Evolutionary conservation across 2,113 vertebrate genomes (phyloP), one percentile per base, ranked within the genome.

Genomic region (Jacana jacana): DNA sequence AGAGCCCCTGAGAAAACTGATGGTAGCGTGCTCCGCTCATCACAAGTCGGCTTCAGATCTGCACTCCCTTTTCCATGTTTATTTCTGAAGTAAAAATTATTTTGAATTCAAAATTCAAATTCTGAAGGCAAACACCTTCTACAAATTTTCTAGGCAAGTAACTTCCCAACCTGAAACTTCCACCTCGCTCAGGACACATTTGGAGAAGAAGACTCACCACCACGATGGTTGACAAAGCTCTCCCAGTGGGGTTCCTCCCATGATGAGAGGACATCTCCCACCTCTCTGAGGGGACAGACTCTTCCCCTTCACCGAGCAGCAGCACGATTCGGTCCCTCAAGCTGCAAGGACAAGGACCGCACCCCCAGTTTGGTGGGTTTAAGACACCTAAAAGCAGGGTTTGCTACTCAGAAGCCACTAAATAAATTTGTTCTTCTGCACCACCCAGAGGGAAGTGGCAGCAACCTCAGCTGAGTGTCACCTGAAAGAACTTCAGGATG

Each of bases 401-500:
- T 86, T 81, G 16, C 75, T 81, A 42, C 40, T 55, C n/a, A 63
- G 68, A 88, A 86, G 72, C 30, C 55, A 6, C 60, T 17, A 46
- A 54, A 64, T 55, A 92, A 75, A 81, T 31, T 6, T 46, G 17
- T 16, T 7, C 61, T 73, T 15, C 49, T 52, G 39, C 39, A 31
- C 17, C 77, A 77, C 28, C 49, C 51, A 58, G 37, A 81, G 69
- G 60, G 68, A 88, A 91, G 61, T 1, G 6, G 86, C 55, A 93
- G 20, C 31, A 73, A 81, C 71, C 11, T 1, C 61, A 76, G 68
- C 82, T 40, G 63, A 81, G 19, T n/a, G 66, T 28, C 73, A 94
- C 77, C 88, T 78, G 55, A 81, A 92, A 78, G 72, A 73, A 88
- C 58, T 92, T 93, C 28, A 71, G 42, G 88, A 93, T 22, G 30